A percentile compares a stretch with the other conserved stretches of the same genome.
Conservation (phyloP, 2,113 vertebrate genomes). For the Burhinus bistriatus region DNA sequence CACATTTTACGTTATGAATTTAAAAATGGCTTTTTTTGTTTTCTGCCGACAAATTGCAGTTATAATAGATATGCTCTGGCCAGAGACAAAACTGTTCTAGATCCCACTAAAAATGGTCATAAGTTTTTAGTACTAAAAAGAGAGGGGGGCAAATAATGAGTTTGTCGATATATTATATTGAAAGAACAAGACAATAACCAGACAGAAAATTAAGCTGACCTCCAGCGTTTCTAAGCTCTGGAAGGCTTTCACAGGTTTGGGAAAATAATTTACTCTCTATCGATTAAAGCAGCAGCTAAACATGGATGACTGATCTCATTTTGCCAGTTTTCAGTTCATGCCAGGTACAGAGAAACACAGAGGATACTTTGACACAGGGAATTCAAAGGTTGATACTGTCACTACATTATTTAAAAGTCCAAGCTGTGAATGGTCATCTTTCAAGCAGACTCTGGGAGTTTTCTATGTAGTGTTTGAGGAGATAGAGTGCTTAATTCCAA, state of each 20-base stretch:
- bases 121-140: neutral
- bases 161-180: neutral
- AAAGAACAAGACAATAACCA: neutral
- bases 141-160: neutral
- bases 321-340: neutral
- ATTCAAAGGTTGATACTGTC: conserved; percentile 27
- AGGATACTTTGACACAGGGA: neutral
- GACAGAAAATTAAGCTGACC: conserved; percentile 24
- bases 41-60: neutral
- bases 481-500: neutral
- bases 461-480: neutral
- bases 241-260: neutral
- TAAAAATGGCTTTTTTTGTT: neutral
- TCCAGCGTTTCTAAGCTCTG: neutral
- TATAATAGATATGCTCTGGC: neutral
- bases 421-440: neutral
- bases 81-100: neutral
- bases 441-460: neutral
- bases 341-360: neutral
- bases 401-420: neutral
- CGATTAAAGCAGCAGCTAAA: conserved; percentile 41
- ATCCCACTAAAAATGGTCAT: neutral
- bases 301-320: conserved; percentile 21
- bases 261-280: conserved; percentile 38
- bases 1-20: neutral